Percentiles rank a stretch among this genome's conserved stretches.
phyloP scores from a whole-genome alignment of 2,888 invertebrate genomes.

The Polia nebulosa region DNA sequence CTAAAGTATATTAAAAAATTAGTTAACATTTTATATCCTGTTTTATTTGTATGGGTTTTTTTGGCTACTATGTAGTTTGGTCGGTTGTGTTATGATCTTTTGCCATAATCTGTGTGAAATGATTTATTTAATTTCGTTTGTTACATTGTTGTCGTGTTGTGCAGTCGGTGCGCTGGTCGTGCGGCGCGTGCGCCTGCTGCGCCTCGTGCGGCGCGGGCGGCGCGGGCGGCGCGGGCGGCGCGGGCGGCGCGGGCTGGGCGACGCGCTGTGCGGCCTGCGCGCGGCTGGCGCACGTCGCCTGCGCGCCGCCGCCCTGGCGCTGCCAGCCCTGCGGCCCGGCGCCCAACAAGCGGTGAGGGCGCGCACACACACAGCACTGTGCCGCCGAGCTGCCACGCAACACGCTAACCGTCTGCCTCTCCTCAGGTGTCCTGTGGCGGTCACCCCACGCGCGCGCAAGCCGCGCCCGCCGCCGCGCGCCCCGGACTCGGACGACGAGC shows the following conservation, averaged over 20 bases:
- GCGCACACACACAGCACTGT: accelerated
- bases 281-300: conserved; percentile 53
- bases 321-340: conserved; percentile 32
- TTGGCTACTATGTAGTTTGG: too few relatives aligned
- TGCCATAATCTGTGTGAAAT: too few relatives aligned
- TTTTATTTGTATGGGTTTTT: too few relatives aligned
- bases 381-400: accelerated
- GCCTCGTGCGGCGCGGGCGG: conserved; percentile 81
- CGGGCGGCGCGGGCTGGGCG: conserved; percentile 79
- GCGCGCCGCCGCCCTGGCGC: conserved; percentile 63
- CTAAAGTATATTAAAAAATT: too few relatives aligned
- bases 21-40: too few relatives aligned
- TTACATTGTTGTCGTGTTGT: not conserved
- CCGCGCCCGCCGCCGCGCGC: conserved; percentile 75
- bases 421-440: conserved; percentile 54
- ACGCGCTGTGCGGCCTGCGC: conserved; percentile 76
- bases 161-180: conserved; percentile 84
- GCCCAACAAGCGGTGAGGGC: conserved; percentile 44
- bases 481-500: conserved; percentile 85
- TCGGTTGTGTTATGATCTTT: too few relatives aligned
- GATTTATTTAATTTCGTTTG: too few relatives aligned
- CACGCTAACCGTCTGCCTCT: not conserved
- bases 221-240: conserved; percentile 79
- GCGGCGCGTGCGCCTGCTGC: conserved; percentile 84
- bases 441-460: conserved; percentile 76